Percentiles rank a stretch among this genome's conserved stretches.
phyloP scores from a whole-genome alignment of 2,888 invertebrate species.

The Microctonus hyperodae region DNA sequence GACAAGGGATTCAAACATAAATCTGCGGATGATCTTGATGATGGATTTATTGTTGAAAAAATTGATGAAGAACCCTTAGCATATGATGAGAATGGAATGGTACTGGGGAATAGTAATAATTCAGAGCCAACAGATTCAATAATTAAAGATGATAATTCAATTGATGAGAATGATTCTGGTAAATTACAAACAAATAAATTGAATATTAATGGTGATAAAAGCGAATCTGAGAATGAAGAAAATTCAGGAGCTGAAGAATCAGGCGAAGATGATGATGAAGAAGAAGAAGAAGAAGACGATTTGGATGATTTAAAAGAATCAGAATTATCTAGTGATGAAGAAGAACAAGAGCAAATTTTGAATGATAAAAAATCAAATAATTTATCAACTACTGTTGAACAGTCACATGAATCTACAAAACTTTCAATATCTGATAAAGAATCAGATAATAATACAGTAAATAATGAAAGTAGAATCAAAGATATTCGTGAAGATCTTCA shows the following conservation, averaged over 20 bases:
- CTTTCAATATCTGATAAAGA: conserved; percentile 18
- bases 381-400: conserved; percentile 5
- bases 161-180: conserved; percentile 37
- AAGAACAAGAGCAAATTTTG: conserved; percentile 31
- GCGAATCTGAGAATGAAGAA: conserved; percentile 32
- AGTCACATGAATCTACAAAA: conserved; percentile 15
- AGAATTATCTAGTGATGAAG: conserved; percentile 43
- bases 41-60: conserved; percentile 74
- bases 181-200: too few species aligned
- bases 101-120: conserved; percentile 45
- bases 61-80: conserved; percentile 65
- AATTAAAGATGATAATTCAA: conserved; percentile 41
- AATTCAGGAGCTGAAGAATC: conserved; percentile 32
- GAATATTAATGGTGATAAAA: conserved; percentile 18
- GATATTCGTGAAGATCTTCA: conserved; percentile 58
- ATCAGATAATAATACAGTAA: conserved; percentile 25
- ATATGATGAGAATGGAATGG: conserved; percentile 66
- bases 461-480: conserved; percentile 37
- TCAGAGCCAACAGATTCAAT: conserved; percentile 54
- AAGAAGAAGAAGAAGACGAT: conserved; percentile 43
- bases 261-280: conserved; percentile 37
- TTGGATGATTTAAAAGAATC: conserved; percentile 41
- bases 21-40: conserved; percentile 88
- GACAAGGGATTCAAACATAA: conserved; percentile 67
- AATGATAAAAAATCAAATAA: conserved; percentile 20